Percentiles rank a stretch among this genome's conserved stretches.
phyloP scores from a whole-genome alignment of 2,797 vertebrate species.

The Cebuella pygmaea region DNA sequence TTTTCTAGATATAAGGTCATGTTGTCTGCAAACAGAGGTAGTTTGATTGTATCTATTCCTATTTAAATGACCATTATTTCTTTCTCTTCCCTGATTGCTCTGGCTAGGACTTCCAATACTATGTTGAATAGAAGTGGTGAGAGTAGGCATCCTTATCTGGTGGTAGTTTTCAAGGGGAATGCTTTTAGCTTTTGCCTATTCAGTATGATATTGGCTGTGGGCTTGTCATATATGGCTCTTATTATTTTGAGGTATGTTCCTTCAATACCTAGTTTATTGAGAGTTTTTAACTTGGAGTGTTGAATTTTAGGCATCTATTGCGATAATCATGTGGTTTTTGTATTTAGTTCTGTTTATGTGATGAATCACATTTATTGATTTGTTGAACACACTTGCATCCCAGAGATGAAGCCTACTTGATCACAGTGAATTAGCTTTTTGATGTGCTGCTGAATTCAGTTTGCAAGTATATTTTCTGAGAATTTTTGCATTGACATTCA shows the following conservation, averaged over 20 bases:
- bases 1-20: background rate
- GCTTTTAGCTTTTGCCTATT: background rate
- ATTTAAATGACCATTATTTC: background rate
- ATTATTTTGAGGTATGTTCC: background rate
- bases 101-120: background rate
- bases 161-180: background rate
- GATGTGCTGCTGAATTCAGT: background rate
- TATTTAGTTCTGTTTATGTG: background rate
- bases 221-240: background rate
- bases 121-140: background rate
- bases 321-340: background rate
- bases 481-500: background rate
- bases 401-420: background rate
- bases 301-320: background rate
- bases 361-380: background rate
- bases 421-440: background rate
- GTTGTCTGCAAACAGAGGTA: background rate
- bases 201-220: background rate
- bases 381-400: background rate
- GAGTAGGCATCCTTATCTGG: background rate
- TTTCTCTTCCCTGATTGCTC: background rate
- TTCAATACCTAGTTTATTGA: background rate
- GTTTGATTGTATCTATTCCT: too few species aligned
- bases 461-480: background rate
- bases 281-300: background rate